Evolutionary conservation across 2,797 vertebrate genomes (phyloP).

Genomic region (Danionella dracula): DNA sequence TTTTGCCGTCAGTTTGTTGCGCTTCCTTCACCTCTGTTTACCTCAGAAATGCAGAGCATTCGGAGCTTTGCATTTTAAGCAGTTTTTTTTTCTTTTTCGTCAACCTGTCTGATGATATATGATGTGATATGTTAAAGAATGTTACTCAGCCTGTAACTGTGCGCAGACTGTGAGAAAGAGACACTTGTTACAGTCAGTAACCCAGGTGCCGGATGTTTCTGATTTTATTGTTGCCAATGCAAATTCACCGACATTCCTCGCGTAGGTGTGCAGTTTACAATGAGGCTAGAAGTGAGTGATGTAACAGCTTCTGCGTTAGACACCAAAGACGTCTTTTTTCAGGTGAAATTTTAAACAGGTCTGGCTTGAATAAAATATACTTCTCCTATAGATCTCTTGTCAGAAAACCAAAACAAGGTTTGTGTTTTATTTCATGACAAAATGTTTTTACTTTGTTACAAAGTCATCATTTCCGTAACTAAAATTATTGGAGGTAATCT

Average conservation of each 20-base stretch:
- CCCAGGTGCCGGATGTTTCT: not conserved
- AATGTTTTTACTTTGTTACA: no score
- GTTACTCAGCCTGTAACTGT: conserved; percentile 28
- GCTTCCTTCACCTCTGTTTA: not conserved
- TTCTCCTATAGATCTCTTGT: no score
- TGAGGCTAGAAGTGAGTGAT: conserved; percentile 5
- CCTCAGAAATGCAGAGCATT: not conserved
- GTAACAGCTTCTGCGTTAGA: conserved; percentile 3
- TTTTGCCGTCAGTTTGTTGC: not conserved
- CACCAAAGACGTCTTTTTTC: not conserved
- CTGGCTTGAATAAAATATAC: no score
- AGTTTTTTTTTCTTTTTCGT: not conserved
- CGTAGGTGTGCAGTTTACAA: conserved; percentile 18
- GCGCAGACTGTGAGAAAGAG: conserved; percentile 30
- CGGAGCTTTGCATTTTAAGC: not conserved
- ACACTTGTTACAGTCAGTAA: not conserved
- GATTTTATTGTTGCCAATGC: not conserved
- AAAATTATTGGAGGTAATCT: no score
- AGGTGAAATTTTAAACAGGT: not conserved
- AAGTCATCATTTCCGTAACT: no score
- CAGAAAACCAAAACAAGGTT: no score
- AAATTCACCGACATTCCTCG: conserved; percentile 18
- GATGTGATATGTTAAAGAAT: conserved; percentile 26
- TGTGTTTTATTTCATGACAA: no score
- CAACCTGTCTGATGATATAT: not conserved